Conservation (phyloP, 2,797 vertebrate species). For the Clarias fuscus region DNA sequence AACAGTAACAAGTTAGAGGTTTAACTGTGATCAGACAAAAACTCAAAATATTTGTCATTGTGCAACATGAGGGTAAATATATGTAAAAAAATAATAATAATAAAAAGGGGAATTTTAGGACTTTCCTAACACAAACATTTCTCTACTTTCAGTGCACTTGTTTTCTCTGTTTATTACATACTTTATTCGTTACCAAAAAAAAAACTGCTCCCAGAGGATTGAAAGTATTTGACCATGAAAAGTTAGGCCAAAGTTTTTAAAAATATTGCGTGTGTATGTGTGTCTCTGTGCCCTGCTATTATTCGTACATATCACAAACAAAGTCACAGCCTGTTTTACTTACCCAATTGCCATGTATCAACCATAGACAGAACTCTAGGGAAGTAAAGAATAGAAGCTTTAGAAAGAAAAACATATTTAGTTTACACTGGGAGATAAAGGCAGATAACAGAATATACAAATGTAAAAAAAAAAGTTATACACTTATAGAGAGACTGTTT, state of each 20-base stretch:
- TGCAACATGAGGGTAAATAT: not conserved
- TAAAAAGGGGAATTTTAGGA: not conserved
- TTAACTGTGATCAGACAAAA: no score
- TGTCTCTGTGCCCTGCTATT: not conserved
- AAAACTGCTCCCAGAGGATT: conserved; percentile 20
- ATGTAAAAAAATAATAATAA: not conserved
- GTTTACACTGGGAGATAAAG: not conserved
- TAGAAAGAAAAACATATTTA: not conserved
- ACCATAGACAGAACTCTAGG: conserved; percentile 87
- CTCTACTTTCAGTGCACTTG: conserved; percentile 36
- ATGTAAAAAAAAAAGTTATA: not conserved
- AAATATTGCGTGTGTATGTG: conserved; percentile 1
- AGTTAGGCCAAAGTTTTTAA: not conserved
- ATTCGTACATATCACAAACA: not conserved
- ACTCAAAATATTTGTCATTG: not conserved
- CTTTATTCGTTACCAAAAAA: conserved; percentile 37
- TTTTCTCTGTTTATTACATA: not conserved
- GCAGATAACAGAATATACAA: not conserved
- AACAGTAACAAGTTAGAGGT: not conserved
- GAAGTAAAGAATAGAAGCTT: conserved; percentile 25
- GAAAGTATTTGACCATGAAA: conserved; percentile 38
- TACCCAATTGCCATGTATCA: conserved; percentile 83
- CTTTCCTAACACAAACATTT: not conserved
- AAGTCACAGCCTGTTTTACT: conserved; percentile 48
- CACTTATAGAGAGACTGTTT: not conserved